Conservation (phyloP, 2,797 vertebrate genomes). For the Alcedo quadribrachys region DNA sequence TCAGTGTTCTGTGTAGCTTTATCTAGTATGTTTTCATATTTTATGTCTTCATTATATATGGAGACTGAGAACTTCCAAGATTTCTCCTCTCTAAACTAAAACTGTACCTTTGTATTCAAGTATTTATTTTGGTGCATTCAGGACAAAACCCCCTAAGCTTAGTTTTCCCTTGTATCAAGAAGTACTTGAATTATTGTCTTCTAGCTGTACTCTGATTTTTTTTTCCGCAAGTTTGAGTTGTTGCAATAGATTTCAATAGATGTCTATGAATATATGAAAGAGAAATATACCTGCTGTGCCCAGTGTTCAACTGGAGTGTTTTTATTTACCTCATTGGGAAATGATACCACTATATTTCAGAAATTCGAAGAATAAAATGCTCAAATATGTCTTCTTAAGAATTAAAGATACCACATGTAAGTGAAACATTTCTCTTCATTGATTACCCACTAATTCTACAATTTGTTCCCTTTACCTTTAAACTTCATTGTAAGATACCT, state of each 20-base stretch:
- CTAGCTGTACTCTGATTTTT: not conserved
- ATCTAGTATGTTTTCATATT: not conserved
- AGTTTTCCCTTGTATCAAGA: not conserved
- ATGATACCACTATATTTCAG: not conserved
- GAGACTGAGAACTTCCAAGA: not conserved
- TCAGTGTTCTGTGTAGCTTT: not conserved
- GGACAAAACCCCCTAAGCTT: fast-evolving
- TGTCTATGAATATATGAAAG: not conserved
- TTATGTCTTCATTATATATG: not conserved
- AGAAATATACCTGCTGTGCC: not conserved
- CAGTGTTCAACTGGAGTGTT: not conserved
- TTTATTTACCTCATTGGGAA: not conserved
- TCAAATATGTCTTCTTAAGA: not conserved
- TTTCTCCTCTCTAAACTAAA: not conserved
- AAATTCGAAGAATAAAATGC: not conserved
- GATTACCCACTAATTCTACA: not conserved
- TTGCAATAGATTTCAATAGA: not conserved
- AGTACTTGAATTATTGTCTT: not conserved
- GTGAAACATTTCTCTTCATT: not conserved
- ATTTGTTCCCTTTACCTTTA: not conserved
- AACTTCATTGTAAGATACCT: not conserved
- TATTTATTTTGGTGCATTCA: not conserved
- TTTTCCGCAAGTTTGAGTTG: not conserved
- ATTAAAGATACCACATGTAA: not conserved
- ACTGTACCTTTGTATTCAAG: not conserved